Conservation (phyloP, 2,888 invertebrate genomes). For the Caenorhabditis zanzibari region DNA sequence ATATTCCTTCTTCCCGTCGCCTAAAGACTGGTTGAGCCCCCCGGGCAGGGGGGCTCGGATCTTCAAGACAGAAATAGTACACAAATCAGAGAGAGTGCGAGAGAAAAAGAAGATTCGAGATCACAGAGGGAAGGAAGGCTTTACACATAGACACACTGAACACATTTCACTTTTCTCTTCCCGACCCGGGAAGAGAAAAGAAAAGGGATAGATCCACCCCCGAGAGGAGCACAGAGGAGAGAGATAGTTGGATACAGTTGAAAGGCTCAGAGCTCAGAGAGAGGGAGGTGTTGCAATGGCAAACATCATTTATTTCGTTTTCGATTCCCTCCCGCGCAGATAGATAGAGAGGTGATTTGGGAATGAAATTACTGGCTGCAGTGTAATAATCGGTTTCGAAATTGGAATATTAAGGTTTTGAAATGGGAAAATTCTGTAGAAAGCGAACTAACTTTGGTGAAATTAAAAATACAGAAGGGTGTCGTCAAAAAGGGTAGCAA, state of each 20-base stretch:
- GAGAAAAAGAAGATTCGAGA: constrained; percentile 40
- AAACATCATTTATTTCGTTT: constrained; percentile 54
- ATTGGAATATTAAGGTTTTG: not conserved
- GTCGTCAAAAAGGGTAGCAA: too few species aligned
- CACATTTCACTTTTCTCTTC: constrained; percentile 36
- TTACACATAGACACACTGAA: constrained; percentile 57
- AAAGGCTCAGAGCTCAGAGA: constrained; percentile 37
- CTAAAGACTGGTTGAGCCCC: constrained; percentile 50
- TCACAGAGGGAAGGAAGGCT: constrained; percentile 41
- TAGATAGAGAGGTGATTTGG: not conserved
- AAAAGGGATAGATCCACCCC: constrained; percentile 56
- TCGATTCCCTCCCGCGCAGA: not conserved
- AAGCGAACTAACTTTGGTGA: too few species aligned
- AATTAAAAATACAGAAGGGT: too few species aligned
- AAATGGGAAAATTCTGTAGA: not conserved
- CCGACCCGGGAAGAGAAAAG: constrained; percentile 30
- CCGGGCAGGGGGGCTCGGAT: constrained; percentile 13
- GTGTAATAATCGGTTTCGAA: not conserved
- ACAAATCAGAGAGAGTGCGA: constrained; percentile 46
- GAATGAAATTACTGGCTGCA: not conserved
- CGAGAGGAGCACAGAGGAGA: constrained; percentile 10
- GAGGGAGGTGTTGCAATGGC: constrained; percentile 26
- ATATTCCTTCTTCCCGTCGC: not conserved
- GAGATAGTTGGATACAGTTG: constrained; percentile 8
- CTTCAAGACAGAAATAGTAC: constrained; percentile 25